These are phyloP conservation scores for Glaucomys volans DNA, from an alignment of 2,113 vertebrate species.

Conservation along the genomic window DNA sequence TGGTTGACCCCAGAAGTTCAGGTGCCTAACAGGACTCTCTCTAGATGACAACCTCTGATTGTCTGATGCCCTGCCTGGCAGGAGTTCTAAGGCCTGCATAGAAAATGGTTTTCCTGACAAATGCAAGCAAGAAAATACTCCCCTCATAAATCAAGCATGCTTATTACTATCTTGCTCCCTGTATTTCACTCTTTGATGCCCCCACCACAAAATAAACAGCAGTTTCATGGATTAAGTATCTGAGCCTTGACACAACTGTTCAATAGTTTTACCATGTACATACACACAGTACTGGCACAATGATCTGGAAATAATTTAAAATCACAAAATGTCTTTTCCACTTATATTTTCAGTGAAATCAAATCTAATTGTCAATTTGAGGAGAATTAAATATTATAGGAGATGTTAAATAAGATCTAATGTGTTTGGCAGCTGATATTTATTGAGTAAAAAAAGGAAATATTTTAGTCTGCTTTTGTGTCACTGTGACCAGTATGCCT, in stretches of 20 bases:
- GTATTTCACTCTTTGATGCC: not conserved
- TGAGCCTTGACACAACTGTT: not conserved
- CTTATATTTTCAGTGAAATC: not conserved
- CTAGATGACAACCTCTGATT: not conserved
- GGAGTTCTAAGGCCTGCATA: not conserved
- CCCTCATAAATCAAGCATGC: not conserved
- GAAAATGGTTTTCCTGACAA: not conserved
- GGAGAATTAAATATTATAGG: conserved; percentile 6
- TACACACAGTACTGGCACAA: not conserved
- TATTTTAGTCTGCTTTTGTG: too few species aligned
- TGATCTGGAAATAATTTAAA: not conserved
- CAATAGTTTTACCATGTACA: not conserved
- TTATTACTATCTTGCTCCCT: not conserved
- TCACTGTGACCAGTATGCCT: too few species aligned
- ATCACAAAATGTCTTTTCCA: not conserved
- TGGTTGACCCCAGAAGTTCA: not conserved
- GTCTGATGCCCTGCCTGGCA: not conserved
- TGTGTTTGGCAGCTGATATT: not conserved
- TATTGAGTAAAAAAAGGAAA: too few species aligned
- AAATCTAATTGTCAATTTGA: conserved; percentile 29
- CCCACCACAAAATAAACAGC: not conserved
- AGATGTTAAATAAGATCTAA: not conserved
- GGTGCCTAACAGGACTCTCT: not conserved
- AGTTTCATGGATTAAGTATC: not conserved
- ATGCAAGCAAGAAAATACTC: not conserved